Evolutionary conservation across 2,888 invertebrate genomes (phyloP), one percentile per base, ranked within the genome.

Genomic region (Mycalesis mineus): DNA sequence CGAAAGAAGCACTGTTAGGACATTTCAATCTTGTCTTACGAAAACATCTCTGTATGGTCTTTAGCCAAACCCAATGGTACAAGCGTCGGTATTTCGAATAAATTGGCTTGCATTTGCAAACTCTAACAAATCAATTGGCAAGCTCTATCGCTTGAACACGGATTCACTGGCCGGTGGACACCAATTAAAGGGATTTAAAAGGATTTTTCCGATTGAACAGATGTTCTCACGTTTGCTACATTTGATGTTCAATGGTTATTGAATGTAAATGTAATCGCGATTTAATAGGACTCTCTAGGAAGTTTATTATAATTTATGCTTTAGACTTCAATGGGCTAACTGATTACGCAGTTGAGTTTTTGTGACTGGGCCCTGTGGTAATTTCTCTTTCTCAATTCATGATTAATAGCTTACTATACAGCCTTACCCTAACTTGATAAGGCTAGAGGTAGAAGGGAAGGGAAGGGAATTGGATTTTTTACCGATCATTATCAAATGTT

Each of bases 141-240:
- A 33, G 33, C 33, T 61, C 68, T 69, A 68, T 69, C 68, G 71
- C 71, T 72, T 74, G 72, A 71, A 66, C 67, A 70, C 70, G 69
- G 68, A 70, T 69, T 69, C 67, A 66, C 63, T 62, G 58, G 54
- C 51, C 57, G 73, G 65, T 66, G 60, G 61, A 45, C 60, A 63
- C 70, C 74, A 71, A 71, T 73, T 71, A 75, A 64, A 57, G 60
- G 55, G 65, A 70, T 72, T 73, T 71, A 75, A 64, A 57, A 60
- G 55, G 65, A 70, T 72, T 73, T 71, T 72, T 70, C 65, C 65
- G 29, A 55, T 48, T 55, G 40, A 51, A 55, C 40, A 55, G 37
- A 49, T 50, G 55, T 59, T 59, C 59, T 59, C 52, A 59, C 55
- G 59, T 56, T 42, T 48, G 17, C 50, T 48, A 48, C 52, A 47